Base-by-base conservation (phyloP, 2,888 invertebrate genomes). In the Microlaimidae sp. region DNA sequence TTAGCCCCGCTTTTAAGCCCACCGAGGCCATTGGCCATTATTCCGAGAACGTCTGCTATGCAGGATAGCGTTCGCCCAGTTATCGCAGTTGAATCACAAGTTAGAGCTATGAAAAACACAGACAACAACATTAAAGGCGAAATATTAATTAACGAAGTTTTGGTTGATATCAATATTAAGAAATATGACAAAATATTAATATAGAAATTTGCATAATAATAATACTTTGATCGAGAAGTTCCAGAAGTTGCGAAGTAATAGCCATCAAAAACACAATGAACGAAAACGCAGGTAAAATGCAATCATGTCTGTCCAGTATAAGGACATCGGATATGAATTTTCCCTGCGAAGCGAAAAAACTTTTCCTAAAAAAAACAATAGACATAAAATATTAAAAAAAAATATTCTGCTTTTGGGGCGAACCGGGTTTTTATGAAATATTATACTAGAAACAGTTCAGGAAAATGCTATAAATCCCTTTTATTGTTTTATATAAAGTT, bases 1-100 rank as follows among this genome's bases (percentile, higher is more conserved):
- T 75, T 75, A 2, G 76, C 76, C 4, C 76, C 76, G 63, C 72
- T 74, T 45, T 75, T 62, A 32, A 77, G 64, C 2, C 75, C 76
- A 3, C 76, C 76, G 32, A 64, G 61, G 1, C 64, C 63, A 2
- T 66, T 69, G 2, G 74, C 72, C 70, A 73, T 70, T 48, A 66
- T 66, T 3, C 71, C 71, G 28, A 75, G 62, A 3, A 75, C 62
- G 59, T 75, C 74, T 26, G 74, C 74, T 26, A 72, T 70, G 59
- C 70, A 70, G 32, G 73, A 73, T 53, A 75, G 58, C 1, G 71
- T 65, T 19, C 74, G 62, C 1, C 72, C 71, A 23, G 70, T 69
- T n/a, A 67, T 62, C 1, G 71, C n/a, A 17, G 42, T 38, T 7
- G 38, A 38, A 4, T 24, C 23, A 7, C 40, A 40, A 13, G 24